Evolutionary conservation across 2,113 vertebrate genomes (phyloP).

Genomic region (Litocranius walleri): DNA sequence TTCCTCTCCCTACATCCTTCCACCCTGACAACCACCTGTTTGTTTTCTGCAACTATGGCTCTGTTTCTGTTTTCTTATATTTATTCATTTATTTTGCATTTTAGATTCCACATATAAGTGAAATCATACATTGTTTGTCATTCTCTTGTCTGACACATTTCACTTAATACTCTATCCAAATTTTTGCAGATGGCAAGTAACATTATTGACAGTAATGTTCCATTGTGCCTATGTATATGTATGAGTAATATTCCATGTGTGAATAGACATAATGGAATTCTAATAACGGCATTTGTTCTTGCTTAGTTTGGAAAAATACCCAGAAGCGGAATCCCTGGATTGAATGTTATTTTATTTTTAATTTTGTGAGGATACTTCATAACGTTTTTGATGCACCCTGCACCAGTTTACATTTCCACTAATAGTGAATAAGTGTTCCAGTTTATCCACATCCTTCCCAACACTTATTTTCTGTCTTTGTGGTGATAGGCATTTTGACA

Average conservation of each 20-base stretch:
- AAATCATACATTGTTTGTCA: neutral
- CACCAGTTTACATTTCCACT: neutral
- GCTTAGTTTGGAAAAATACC: neutral
- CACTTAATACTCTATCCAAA: neutral
- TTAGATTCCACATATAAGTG: neutral
- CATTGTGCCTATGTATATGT: neutral
- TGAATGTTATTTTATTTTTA: neutral
- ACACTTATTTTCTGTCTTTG: neutral
- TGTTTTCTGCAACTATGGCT: neutral
- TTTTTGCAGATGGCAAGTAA: neutral
- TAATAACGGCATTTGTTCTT: neutral
- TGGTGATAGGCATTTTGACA: neutral
- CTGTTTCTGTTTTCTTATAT: neutral
- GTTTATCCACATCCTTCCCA: neutral
- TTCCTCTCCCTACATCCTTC: neutral
- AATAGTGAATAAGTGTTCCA: neutral
- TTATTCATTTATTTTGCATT: neutral
- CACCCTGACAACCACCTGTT: too few relatives aligned
- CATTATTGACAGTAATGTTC: neutral
- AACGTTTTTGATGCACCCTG: neutral
- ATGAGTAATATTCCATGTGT: neutral
- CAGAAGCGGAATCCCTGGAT: neutral
- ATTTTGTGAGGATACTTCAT: neutral
- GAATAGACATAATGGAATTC: neutral
- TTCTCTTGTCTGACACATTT: neutral